A percentile compares a stretch with the other conserved stretches of the same genome.
Conservation (phyloP, 2,888 invertebrate genomes). For the Zaprionus obscuricornis region DNA sequence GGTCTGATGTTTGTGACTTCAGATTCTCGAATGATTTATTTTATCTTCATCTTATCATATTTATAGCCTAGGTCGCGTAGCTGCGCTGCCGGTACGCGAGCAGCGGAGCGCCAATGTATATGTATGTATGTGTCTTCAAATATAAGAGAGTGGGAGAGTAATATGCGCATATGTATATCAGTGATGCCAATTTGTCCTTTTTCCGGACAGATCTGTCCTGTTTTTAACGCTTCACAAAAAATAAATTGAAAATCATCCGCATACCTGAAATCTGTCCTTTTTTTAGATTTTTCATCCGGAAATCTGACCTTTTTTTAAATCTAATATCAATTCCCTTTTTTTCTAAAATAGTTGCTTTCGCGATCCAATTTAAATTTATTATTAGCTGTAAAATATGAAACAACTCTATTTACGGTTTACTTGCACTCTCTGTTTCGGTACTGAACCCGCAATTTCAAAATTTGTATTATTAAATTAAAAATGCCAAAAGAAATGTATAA, state of each 20-base stretch:
- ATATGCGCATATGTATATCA: not conserved
- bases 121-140: too few relatives aligned
- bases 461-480: not conserved
- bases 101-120: too few relatives aligned
- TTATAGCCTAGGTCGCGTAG: too few relatives aligned
- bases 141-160: too few relatives aligned
- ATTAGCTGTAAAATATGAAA: not conserved
- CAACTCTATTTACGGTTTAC: not conserved
- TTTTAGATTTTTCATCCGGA: slow-evolving; percentile 5
- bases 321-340: not conserved
- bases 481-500: slow-evolving; percentile 2
- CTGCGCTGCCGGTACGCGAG: too few relatives aligned
- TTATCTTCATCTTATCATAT: too few relatives aligned
- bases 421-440: not conserved
- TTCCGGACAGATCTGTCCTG: slow-evolving; percentile 8
- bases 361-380: not conserved
- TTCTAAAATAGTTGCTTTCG: not conserved
- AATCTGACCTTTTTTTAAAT: slow-evolving; percentile 6
- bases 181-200: slow-evolving; percentile 4
- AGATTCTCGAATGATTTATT: too few relatives aligned
- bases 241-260: slow-evolving; percentile 1
- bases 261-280: slow-evolving; percentile 4
- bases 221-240: not conserved
- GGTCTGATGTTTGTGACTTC: too few relatives aligned
- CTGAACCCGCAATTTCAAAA: not conserved